Evolutionary conservation across 2,888 invertebrate species (phyloP).

Genomic region (Mellilla xanthometata): DNA sequence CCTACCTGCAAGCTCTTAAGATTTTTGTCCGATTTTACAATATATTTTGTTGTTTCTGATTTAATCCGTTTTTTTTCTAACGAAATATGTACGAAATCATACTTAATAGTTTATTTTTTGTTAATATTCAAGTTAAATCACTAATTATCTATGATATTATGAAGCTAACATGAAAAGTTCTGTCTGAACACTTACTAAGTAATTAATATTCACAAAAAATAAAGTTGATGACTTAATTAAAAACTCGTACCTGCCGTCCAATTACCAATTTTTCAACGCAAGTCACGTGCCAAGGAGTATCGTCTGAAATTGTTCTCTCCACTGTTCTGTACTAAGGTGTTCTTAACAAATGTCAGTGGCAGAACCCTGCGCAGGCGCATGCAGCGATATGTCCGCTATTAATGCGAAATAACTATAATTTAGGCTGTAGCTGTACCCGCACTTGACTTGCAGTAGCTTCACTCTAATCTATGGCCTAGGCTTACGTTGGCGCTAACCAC

Average conservation of each 20-base stretch:
- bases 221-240: not conserved
- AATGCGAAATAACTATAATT: slow-evolving; percentile 79
- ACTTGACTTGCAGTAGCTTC: slow-evolving; percentile 42
- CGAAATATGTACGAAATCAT: too few species aligned
- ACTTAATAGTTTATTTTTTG: too few species aligned
- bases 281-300: slow-evolving; percentile 33
- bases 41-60: too few species aligned
- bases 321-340: slow-evolving; percentile 33
- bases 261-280: slow-evolving; percentile 25
- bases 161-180: too few species aligned
- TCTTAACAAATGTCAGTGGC: slow-evolving; percentile 61
- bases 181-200: too few species aligned
- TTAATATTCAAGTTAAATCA: too few species aligned
- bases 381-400: slow-evolving; percentile 71
- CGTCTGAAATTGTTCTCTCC: slow-evolving; percentile 33
- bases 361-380: slow-evolving; percentile 69
- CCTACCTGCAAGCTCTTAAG: too few species aligned
- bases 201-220: not conserved
- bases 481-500: slow-evolving; percentile 61
- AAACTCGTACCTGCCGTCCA: not conserved
- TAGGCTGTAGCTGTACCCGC: slow-evolving; percentile 41
- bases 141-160: too few species aligned
- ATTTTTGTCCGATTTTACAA: too few species aligned
- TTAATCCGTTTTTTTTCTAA: too few species aligned
- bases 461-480: too few species aligned